Base-by-base conservation (phyloP, 2,113 vertebrate genomes). In the Chaetops frenatus region DNA sequence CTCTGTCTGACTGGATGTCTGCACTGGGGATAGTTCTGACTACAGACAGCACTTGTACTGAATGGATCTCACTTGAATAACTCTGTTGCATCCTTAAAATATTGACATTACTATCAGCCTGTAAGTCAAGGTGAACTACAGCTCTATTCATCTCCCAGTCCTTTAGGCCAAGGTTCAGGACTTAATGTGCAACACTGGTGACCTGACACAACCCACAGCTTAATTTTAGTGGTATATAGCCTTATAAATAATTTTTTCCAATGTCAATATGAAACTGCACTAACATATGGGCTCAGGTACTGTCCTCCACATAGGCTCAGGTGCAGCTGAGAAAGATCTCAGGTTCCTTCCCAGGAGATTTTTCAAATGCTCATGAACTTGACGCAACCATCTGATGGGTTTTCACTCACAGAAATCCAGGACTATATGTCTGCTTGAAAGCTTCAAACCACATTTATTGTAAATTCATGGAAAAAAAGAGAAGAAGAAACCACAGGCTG, bases 391-490 rank as follows among this genome's bases (percentile, higher is more conserved):
- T 57, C 74, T 95, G 72, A 36, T 45, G 89, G 60, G 48, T 92
- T 73, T 94, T 92, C 71, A 79, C 36, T 90, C 85, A 97, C 78
- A 96, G 72, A 83, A 97, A 95, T 56, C 19, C 73, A 60, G 31
- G 69, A 97, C 88, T 88, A 95, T 80, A 53, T 83, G 47, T 95
- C 67, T 96, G 73, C 57, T 97, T 92, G 81, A 86, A 96, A 95
- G 83, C 69, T 88, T 96, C 94, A 97, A 97, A 96, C 90, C 85
- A 93, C 48, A 86, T 98, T 98, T 98, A 98, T 98, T 98, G 92
- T 81, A 97, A 96, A 95, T 95, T 89, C 50, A 94, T 90, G 83
- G 29, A 50, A 91, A 95, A 97, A 95, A 88, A 81, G 94, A 94
- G 81, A 53, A 40, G 86, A 97, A 95, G 96, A 96, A 91, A 97